phyloP scores from a whole-genome alignment of 1,140 invertebrate genomes.

The Drosophila eugracilis region DNA sequence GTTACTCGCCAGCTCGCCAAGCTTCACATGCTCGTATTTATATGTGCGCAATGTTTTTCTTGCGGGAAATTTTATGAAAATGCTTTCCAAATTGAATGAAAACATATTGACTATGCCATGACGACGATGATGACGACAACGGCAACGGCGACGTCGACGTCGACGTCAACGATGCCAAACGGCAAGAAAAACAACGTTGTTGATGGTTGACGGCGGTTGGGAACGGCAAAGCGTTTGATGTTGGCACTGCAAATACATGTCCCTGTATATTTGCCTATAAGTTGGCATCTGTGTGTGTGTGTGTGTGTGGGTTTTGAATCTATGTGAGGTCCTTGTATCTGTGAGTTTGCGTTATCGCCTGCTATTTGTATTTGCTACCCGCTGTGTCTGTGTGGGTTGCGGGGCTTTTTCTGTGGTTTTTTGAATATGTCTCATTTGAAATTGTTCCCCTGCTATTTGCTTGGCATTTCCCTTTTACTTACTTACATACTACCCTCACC shows the following conservation, averaged over 20 bases:
- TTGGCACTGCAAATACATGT: constrained; percentile 74
- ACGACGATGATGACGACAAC: no score
- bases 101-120: constrained; percentile 80
- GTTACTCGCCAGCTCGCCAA: constrained; percentile 19
- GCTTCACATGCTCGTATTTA: constrained; percentile 53
- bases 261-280: constrained; percentile 63
- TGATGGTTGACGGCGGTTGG: constrained; percentile 27
- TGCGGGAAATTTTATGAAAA: constrained; percentile 81
- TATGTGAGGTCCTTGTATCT: constrained; percentile 23
- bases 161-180: constrained; percentile 66
- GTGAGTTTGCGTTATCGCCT: constrained; percentile 48
- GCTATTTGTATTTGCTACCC: constrained; percentile 69
- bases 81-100: constrained; percentile 83
- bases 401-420: constrained; percentile 62
- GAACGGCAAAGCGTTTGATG: constrained; percentile 73
- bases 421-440: constrained; percentile 80
- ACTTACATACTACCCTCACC: neutral
- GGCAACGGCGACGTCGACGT: constrained; percentile 57
- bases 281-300: constrained; percentile 30
- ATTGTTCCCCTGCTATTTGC: constrained; percentile 73
- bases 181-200: constrained; percentile 72
- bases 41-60: constrained; percentile 80
- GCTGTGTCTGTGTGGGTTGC: constrained; percentile 44
- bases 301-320: constrained; percentile 23
- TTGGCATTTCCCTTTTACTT: constrained; percentile 39